Conservation (phyloP, 1,140 invertebrate species). For the Drosophila pruinosa region DNA sequence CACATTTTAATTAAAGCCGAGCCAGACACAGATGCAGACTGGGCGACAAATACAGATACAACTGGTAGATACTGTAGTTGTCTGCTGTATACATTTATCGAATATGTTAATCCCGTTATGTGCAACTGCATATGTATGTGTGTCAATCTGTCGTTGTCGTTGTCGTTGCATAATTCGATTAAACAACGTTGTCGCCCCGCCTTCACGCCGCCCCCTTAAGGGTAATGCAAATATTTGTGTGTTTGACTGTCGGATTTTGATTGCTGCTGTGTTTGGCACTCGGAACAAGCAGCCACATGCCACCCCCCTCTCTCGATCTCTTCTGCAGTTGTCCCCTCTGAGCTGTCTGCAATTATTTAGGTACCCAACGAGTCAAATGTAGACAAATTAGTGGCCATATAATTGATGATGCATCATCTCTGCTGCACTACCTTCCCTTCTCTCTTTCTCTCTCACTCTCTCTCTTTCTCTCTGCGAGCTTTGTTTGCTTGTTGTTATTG, state of each 20-base stretch:
- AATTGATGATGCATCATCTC: slow-evolving; percentile 77
- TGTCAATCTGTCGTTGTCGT: slow-evolving; percentile 16
- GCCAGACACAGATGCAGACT: neutral
- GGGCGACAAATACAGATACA: neutral
- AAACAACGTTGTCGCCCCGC: slow-evolving; percentile 36
- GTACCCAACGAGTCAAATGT: slow-evolving; percentile 52
- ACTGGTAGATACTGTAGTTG: slow-evolving; percentile 1
- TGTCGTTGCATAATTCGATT: slow-evolving; percentile 76
- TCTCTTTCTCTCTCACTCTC: neutral
- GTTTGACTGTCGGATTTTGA: slow-evolving; percentile 58
- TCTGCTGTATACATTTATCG: slow-evolving; percentile 49
- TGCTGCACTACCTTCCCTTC: neutral
- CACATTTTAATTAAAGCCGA: slow-evolving; percentile 66
- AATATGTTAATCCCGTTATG: slow-evolving; percentile 72
- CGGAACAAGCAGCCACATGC: slow-evolving; percentile 7
- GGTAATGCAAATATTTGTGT: slow-evolving; percentile 66
- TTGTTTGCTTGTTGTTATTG: slow-evolving; percentile 18
- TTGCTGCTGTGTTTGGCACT: slow-evolving; percentile 44
- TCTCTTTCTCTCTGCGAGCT: neutral
- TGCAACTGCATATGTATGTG: slow-evolving; percentile 28
- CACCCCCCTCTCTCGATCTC: neutral
- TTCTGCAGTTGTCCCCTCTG: neutral
- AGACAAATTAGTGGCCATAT: slow-evolving; percentile 70
- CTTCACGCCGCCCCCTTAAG: neutral
- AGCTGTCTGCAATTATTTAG: slow-evolving; percentile 55